A percentile compares a stretch with the other conserved stretches of the same genome.
phyloP scores from a whole-genome alignment of 2,797 vertebrate genomes.

The Pogoniulus pusillus region DNA sequence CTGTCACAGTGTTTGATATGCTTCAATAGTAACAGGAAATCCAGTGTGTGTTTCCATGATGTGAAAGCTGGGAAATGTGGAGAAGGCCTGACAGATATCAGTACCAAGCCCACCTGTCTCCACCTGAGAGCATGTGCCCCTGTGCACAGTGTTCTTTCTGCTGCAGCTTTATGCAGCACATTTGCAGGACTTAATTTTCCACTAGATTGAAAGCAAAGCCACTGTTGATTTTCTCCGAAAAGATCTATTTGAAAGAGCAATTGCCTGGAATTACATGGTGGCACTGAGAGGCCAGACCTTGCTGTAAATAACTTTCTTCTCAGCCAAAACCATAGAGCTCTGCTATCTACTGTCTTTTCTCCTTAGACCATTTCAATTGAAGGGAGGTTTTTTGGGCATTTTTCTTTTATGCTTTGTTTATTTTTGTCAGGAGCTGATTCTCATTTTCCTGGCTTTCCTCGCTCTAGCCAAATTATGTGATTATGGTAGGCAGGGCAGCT shows the following conservation, averaged over 20 bases:
- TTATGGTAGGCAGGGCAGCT: slow-evolving; percentile 9
- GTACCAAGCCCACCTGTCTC: neutral
- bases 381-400: neutral
- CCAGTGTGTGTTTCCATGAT: neutral
- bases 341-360: neutral
- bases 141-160: neutral
- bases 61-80: neutral
- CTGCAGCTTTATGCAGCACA: slow-evolving; percentile 60
- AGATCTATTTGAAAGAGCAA: slow-evolving; percentile 77
- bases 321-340: slow-evolving; percentile 7
- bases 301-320: slow-evolving; percentile 77
- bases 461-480: neutral
- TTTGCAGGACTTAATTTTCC: slow-evolving; percentile 77
- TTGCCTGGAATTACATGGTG: slow-evolving; percentile 80
- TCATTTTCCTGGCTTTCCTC: neutral
- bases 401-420: slow-evolving; percentile 7
- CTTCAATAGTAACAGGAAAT: neutral
- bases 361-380: slow-evolving; percentile 10
- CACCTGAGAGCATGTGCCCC: neutral
- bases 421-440: slow-evolving; percentile 1
- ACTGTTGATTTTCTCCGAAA: slow-evolving; percentile 74
- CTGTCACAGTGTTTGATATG: neutral
- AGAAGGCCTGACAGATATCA: neutral
- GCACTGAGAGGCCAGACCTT: slow-evolving; percentile 68
- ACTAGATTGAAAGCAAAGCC: slow-evolving; percentile 77